Conservation (phyloP, 2,797 vertebrate genomes). For the Catostomus latipinnis region DNA sequence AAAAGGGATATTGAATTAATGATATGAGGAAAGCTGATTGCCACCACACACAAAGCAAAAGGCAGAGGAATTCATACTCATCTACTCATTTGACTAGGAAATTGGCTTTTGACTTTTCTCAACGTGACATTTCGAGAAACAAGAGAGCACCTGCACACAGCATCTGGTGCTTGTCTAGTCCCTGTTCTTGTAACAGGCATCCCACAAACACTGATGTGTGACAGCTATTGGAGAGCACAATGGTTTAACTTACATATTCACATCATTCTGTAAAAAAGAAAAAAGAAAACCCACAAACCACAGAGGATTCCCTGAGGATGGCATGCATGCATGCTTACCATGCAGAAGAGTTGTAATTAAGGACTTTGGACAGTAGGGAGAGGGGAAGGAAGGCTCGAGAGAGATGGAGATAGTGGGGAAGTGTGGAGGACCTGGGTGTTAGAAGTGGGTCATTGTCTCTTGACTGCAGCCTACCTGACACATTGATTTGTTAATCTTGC, state of each 20-base stretch:
- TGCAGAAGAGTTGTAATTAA: constrained; percentile 84
- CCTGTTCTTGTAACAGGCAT: not conserved
- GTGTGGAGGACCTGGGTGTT: constrained; percentile 65
- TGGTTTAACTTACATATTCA: constrained; percentile 45
- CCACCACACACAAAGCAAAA: not conserved
- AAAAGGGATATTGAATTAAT: not conserved
- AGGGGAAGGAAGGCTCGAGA: constrained; percentile 23
- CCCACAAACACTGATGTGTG: not conserved
- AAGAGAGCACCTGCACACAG: constrained; percentile 66
- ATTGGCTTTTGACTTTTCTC: constrained; percentile 55
- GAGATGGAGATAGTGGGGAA: constrained; percentile 47
- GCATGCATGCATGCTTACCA: constrained; percentile 71
- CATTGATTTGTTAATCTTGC: constrained; percentile 86
- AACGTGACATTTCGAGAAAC: constrained; percentile 44
- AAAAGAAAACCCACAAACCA: not conserved
- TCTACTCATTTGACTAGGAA: constrained; percentile 54
- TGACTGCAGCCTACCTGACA: constrained; percentile 84
- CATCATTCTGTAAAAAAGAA: constrained; percentile 20
- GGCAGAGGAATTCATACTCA: constrained; percentile 14
- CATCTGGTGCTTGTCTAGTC: constrained; percentile 66
- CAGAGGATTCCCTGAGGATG: constrained; percentile 62
- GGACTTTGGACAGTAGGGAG: constrained; percentile 68
- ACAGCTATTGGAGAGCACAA: constrained; percentile 34
- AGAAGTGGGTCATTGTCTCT: constrained; percentile 84
- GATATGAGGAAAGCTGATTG: not conserved